Evolutionary conservation across 2,113 vertebrate species (phyloP).

Genomic region (mouse (Mus musculus)): DNA sequence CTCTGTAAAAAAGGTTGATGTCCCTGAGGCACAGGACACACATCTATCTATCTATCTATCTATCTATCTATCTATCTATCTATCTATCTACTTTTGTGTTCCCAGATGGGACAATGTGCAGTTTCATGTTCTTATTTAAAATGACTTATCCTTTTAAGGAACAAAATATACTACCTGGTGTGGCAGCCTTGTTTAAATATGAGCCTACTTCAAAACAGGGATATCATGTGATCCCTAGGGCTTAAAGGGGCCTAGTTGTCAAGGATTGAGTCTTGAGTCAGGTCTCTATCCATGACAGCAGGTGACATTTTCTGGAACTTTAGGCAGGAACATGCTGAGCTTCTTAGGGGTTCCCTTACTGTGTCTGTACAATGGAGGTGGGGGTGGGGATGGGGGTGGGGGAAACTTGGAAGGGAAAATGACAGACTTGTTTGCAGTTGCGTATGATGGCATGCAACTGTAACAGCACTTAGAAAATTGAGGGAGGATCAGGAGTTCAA

Average conservation of each 20-base stretch:
- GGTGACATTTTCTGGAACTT: not conserved
- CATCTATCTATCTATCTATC: no score
- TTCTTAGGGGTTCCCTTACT: not conserved
- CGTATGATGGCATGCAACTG: not conserved
- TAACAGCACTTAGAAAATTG: not conserved
- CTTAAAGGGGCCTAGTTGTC: not conserved
- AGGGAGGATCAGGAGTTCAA: not conserved
- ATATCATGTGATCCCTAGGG: not conserved
- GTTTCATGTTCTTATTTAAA: conserved; percentile 19
- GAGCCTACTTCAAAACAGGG: not conserved
- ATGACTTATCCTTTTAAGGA: not conserved
- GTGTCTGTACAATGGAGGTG: not conserved
- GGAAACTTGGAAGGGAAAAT: not conserved
- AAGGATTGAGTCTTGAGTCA: not conserved
- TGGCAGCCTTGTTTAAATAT: not conserved
- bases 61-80: no score
- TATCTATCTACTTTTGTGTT: not conserved
- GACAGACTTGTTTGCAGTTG: not conserved
- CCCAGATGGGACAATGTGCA: not conserved
- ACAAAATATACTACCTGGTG: not conserved
- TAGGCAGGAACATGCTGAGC: not conserved
- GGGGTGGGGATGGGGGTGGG: no score
- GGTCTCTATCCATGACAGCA: not conserved
- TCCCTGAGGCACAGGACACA: not conserved
- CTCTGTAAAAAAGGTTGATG: not conserved